Percentiles rank a stretch among this genome's conserved stretches.
Conservation (phyloP, 1,140 invertebrate genomes). For the Megalopta genalis region DNA sequence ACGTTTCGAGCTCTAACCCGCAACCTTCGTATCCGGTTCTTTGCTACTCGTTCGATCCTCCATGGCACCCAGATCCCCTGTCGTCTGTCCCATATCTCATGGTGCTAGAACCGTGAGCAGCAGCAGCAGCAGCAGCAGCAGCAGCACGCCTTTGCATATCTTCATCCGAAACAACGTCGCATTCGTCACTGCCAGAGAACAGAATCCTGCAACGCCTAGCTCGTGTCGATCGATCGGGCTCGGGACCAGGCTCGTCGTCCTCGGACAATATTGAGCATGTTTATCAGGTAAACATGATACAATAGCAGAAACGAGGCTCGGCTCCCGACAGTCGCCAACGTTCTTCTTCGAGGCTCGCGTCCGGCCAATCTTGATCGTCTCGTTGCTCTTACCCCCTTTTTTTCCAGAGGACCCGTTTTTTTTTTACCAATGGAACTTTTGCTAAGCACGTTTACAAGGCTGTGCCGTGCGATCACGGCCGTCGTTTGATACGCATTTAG, state of each 20-base stretch:
- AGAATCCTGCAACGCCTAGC: conserved; percentile 18
- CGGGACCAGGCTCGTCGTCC: conserved; percentile 42
- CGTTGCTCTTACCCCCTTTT: no score
- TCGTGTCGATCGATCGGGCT: conserved; percentile 16
- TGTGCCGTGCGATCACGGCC: background rate
- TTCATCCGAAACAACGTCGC: background rate
- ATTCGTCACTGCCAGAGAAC: conserved; percentile 48
- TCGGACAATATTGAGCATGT: conserved; percentile 64
- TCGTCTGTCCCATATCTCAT: background rate
- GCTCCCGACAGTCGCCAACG: conserved; percentile 13
- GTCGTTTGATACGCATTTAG: conserved; percentile 58
- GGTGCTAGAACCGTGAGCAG: conserved; percentile 32
- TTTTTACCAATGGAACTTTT: conserved; percentile 42
- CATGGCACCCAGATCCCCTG: background rate
- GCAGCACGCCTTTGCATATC: conserved; percentile 14
- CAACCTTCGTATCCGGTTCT: background rate
- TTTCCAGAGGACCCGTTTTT: conserved; percentile 41
- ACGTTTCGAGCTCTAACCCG: conserved; percentile 81
- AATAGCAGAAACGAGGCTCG: conserved; percentile 56
- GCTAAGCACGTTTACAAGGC: conserved; percentile 42
- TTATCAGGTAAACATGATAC: conserved; percentile 71
- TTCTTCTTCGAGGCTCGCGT: background rate
- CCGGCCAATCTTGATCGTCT: no score
- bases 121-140: no score
- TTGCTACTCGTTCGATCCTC: background rate